These are phyloP conservation scores for Alcis repandata DNA, from an alignment of 2,888 invertebrate genomes.

Conservation along the genomic window DNA sequence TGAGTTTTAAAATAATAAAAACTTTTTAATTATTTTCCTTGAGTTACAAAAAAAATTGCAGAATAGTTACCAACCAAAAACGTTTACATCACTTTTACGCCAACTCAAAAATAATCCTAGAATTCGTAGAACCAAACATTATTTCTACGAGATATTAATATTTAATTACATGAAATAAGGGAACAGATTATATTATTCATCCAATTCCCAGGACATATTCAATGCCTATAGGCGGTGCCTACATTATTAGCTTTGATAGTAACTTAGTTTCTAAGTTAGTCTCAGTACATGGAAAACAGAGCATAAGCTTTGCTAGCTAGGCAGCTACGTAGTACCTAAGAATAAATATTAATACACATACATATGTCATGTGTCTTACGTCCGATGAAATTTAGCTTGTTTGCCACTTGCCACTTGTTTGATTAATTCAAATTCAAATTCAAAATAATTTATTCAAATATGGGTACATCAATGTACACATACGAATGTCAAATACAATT, in stretches of 20 bases:
- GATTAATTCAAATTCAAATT: too few relatives aligned
- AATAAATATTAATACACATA: not conserved
- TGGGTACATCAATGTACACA: too few relatives aligned
- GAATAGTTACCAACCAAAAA: too few relatives aligned
- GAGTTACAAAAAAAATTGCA: too few relatives aligned
- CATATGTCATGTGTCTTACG: too few relatives aligned
- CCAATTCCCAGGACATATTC: conserved; percentile 26
- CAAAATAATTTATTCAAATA: too few relatives aligned
- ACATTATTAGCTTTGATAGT: conserved; percentile 36
- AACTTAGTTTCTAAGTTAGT: conserved; percentile 32
- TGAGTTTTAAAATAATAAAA: too few relatives aligned
- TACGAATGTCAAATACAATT: too few relatives aligned
- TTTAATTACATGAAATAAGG: conserved; percentile 2
- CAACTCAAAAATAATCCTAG: not conserved
- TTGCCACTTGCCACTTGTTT: too few relatives aligned
- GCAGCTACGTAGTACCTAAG: not conserved
- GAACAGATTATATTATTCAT: conserved; percentile 16
- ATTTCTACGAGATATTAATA: not conserved
- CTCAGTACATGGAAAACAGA: conserved; percentile 13
- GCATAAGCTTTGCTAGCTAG: not conserved
- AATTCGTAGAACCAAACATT: not conserved
- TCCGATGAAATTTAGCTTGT: too few relatives aligned
- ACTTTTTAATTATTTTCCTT: too few relatives aligned
- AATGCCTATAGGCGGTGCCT: conserved; percentile 30
- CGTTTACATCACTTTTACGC: not conserved